These are phyloP conservation scores for Paracentrotus lividus DNA, from an alignment of 53 echinoderm and acorn worm genomes.

Conservation along the genomic window DNA sequence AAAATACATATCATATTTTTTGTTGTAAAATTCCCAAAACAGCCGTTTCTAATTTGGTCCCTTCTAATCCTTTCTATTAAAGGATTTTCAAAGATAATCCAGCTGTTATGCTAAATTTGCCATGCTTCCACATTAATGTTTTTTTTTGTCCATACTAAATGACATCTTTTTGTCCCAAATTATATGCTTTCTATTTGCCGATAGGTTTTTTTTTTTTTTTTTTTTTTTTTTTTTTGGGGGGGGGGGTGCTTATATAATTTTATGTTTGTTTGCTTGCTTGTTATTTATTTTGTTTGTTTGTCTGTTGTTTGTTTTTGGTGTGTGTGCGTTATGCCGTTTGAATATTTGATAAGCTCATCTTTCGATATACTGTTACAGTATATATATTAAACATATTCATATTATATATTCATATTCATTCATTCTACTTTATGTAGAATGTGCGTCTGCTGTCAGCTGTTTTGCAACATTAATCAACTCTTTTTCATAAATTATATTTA, in stretches of 20 bases:
- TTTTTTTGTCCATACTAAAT: not conserved
- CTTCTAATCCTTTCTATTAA: not conserved
- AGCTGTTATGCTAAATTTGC: not conserved
- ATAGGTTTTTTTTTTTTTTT: no score
- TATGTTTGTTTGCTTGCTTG: no score
- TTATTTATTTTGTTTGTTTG: no score
- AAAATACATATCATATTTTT: no score
- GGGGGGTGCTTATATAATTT: no score
- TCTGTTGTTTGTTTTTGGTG: no score
- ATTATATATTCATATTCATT: no score
- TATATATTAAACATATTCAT: no score
- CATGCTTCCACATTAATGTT: not conserved
- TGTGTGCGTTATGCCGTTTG: no score
- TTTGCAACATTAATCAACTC: not conserved
- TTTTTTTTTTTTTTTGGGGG: no score
- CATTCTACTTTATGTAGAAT: not conserved
- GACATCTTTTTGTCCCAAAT: not conserved
- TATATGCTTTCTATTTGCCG: not conserved
- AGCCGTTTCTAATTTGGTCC: slow-evolving; percentile 32
- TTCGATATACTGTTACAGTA: no score
- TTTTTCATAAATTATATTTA: not conserved
- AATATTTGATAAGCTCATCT: no score
- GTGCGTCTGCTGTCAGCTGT: not conserved
- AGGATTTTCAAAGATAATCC: not conserved
- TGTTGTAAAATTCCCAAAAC: not conserved